Base-by-base conservation (phyloP, 2,113 vertebrate genomes). In the Campylomormyrus tamandua region DNA sequence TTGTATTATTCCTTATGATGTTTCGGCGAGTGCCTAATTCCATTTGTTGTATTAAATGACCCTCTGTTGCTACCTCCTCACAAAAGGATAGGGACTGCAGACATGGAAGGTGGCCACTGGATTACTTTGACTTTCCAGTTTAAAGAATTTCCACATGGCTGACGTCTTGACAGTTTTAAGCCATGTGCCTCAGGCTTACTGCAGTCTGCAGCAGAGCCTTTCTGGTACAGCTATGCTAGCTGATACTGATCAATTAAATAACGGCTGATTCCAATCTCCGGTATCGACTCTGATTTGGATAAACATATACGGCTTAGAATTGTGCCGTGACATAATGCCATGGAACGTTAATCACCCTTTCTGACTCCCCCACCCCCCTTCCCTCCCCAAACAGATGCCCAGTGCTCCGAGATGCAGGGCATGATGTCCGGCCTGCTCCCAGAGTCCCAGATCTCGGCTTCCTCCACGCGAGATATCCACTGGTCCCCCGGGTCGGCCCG, bases 391-490 rank as follows among this genome's bases (percentile, higher is more conserved):
- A 48, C 93, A 99, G 98, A 99, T 87, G 97, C 97, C 0, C 97
- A 98, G 0, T 99, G 98, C 92, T 99, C 98, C 48, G 97, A 96
- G 94, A 96, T 99, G 94, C 96, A 99, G 89, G 98, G 98, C 56
- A 98, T 99, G 98, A 94, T 99, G 91, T 99, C 98, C 0, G 98
- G 98, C 10, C 96, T 98, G 83, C 97, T 99, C 13, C 94, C 98
- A 0, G 98, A 99, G 91, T 95, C 98, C 0, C 98, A 99, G 95
- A 98, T 99, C 93, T 97, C 97, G 0, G 97, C 98, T 1, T 99
- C 98, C 49, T 99, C 98, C 87, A 97, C 96, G 92, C 95, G 98
- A 88, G 97, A 98, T 92, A 98, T 99, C 62, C 97, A 99, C 85
- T 98, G 98, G 95, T 97, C 96, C 88, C 97, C 97, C 92, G 97